Evolutionary conservation across 2,888 invertebrate genomes (phyloP).

Genomic region (Drosophila picticornis): DNA sequence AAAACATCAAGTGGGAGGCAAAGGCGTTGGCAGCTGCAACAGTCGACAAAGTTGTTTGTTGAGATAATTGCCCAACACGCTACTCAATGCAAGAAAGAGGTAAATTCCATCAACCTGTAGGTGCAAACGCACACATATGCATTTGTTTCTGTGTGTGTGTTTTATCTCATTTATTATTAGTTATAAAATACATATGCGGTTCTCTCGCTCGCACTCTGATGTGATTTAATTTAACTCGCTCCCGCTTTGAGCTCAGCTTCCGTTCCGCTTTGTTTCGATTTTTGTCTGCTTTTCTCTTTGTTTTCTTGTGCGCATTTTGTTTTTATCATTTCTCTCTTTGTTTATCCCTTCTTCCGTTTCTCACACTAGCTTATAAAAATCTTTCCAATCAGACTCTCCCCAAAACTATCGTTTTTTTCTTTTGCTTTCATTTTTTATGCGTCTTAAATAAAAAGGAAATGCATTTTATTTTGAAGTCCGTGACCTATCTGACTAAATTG

Average conservation of each 20-base stretch:
- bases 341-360: slow-evolving; percentile 41
- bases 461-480: neutral
- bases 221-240: slow-evolving; percentile 62
- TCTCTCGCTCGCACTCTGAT: slow-evolving; percentile 33
- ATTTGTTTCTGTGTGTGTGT: slow-evolving; percentile 19
- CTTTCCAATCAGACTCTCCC: slow-evolving; percentile 23
- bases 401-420: slow-evolving; percentile 28
- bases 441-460: neutral
- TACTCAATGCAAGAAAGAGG: slow-evolving; percentile 67
- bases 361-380: neutral
- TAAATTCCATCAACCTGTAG: slow-evolving; percentile 63
- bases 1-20: slow-evolving; percentile 32
- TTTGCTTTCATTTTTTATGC: slow-evolving; percentile 51
- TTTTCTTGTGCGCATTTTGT: slow-evolving; percentile 39
- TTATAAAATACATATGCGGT: slow-evolving; percentile 35
- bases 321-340: slow-evolving; percentile 48
- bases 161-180: slow-evolving; percentile 20
- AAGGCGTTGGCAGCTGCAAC: slow-evolving; percentile 42
- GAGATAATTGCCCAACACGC: slow-evolving; percentile 61
- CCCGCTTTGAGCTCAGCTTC: slow-evolving; percentile 63
- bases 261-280: slow-evolving; percentile 57
- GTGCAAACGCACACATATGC: slow-evolving; percentile 29
- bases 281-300: slow-evolving; percentile 28
- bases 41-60: slow-evolving; percentile 60
- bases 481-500: slow-evolving; percentile 1